Evolutionary conservation across 2,113 vertebrate species (phyloP).

Genomic region (Tympanuchus pallidicinctus): DNA sequence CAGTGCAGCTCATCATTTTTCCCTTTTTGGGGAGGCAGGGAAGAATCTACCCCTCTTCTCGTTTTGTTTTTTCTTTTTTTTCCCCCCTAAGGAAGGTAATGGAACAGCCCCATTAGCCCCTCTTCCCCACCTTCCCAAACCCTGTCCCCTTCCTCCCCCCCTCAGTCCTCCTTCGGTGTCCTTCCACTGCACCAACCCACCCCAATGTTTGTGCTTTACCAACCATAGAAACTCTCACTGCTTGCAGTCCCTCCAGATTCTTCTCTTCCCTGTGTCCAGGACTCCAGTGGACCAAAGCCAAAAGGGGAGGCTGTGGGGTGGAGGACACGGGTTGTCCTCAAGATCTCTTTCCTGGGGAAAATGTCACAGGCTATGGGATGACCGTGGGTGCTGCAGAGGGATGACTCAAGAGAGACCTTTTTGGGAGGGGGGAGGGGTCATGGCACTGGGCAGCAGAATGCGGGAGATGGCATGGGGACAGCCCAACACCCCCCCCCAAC

Average conservation of each 20-base stretch:
- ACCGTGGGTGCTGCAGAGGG: neutral
- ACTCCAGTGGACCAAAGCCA: neutral
- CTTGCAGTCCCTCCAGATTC: neutral
- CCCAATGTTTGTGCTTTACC: neutral
- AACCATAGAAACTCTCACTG: neutral
- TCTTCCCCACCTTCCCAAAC: neutral
- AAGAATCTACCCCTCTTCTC: neutral
- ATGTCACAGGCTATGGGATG: neutral
- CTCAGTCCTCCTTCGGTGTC: no score
- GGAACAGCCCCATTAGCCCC: neutral
- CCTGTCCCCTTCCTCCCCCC: neutral
- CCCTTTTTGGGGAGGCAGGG: neutral
- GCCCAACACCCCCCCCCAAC: no score
- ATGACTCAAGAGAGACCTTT: neutral
- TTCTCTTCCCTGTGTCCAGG: accelerated
- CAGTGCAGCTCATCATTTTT: neutral
- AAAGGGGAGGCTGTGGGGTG: neutral
- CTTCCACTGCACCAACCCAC: neutral
- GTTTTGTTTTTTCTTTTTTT: neutral
- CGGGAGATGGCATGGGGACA: neutral
- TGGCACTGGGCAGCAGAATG: neutral
- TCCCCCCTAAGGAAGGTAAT: neutral
- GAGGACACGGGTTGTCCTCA: neutral
- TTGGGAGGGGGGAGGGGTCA: accelerated
- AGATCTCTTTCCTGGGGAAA: neutral